Conservation (phyloP, 2,888 invertebrate species). For the Xestia rhomboidea region DNA sequence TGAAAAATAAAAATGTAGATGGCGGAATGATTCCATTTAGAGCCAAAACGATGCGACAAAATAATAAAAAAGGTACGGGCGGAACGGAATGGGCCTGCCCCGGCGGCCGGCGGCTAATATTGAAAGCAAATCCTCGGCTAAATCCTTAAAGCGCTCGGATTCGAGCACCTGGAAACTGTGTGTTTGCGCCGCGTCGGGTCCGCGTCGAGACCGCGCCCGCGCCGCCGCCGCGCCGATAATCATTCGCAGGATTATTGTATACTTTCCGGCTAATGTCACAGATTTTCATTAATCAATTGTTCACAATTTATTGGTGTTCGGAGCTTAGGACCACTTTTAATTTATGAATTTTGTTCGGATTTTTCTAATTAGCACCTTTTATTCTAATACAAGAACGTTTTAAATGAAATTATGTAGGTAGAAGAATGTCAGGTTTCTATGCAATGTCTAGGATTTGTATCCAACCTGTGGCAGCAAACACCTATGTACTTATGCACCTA, state of each 20-base stretch:
- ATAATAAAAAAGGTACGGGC: slow-evolving; percentile 89
- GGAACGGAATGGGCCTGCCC: slow-evolving; percentile 85
- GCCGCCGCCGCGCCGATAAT: slow-evolving; percentile 80
- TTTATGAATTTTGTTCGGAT: slow-evolving; percentile 73
- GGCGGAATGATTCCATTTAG: slow-evolving; percentile 90
- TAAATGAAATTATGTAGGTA: not conserved
- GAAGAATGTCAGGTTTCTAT: not conserved
- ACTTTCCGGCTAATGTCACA: slow-evolving; percentile 87
- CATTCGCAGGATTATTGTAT: slow-evolving; percentile 89
- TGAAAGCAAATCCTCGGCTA: slow-evolving; percentile 91
- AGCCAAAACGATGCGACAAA: slow-evolving; percentile 91
- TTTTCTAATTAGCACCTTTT: slow-evolving; percentile 63
- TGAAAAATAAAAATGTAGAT: slow-evolving; percentile 92
- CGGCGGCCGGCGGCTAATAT: slow-evolving; percentile 89
- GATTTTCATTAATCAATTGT: slow-evolving; percentile 84
- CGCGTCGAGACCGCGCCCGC: slow-evolving; percentile 69
- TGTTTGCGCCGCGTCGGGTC: slow-evolving; percentile 80
- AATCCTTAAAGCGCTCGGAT: slow-evolving; percentile 90
- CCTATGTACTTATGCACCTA: not conserved
- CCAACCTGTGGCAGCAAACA: not conserved
- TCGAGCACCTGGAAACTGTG: slow-evolving; percentile 89
- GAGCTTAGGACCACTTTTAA: slow-evolving; percentile 73
- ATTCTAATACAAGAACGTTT: not conserved
- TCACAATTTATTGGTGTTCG: slow-evolving; percentile 74
- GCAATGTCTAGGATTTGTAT: not conserved